Percentiles rank a stretch among this genome's conserved stretches.
Evolutionary conservation across 2,888 invertebrate species (phyloP).

Genomic region (Raillietiella orientalis): DNA sequence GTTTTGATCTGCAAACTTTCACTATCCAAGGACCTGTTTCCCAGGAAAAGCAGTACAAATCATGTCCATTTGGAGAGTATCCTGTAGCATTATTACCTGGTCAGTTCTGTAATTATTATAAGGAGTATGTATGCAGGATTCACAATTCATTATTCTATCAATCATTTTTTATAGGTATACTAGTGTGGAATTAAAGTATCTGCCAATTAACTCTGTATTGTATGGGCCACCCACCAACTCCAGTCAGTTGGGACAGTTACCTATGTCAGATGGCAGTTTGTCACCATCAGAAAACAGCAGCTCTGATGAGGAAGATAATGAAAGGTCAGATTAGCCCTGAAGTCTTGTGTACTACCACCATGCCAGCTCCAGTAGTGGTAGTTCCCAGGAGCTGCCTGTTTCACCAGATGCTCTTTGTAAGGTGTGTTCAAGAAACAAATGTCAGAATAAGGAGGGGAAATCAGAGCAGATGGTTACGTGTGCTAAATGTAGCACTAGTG

Average conservation of each 20-base stretch:
- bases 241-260: no score
- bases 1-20: constrained; percentile 70
- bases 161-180: constrained; percentile 21
- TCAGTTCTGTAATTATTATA: constrained; percentile 70
- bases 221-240: no score
- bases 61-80: constrained; percentile 25
- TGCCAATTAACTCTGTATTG: constrained; percentile 68
- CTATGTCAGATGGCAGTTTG: constrained; percentile 19
- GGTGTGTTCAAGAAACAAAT: constrained; percentile 15
- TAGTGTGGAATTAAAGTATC: constrained; percentile 51
- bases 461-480: constrained; percentile 23
- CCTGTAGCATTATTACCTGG: constrained; percentile 81
- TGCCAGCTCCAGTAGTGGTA: no score
- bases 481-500: constrained; percentile 22
- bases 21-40: constrained; percentile 37
- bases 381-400: no score
- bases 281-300: constrained; percentile 17
- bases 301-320: no score
- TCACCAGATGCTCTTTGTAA: no score
- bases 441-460: constrained; percentile 16
- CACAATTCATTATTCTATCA: constrained; percentile 8
- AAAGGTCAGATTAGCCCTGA: no score
- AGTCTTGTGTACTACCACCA: no score
- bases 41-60: constrained; percentile 9
- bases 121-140: constrained; percentile 16